Evolutionary conservation across 2,797 vertebrate genomes (phyloP).

Genomic region (Sciurus vulgaris): DNA sequence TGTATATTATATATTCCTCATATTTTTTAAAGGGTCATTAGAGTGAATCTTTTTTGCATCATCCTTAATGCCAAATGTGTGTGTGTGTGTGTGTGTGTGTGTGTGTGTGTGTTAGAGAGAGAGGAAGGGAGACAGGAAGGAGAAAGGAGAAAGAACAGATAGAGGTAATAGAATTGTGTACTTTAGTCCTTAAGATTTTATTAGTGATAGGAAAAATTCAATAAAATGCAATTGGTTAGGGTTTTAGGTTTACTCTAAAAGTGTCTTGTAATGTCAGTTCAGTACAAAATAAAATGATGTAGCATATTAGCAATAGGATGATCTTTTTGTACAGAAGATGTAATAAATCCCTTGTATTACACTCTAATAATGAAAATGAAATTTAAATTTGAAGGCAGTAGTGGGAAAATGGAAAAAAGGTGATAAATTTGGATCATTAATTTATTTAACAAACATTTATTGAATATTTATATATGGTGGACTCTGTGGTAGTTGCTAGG

Average conservation of each 20-base stretch:
- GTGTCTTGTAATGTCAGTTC: not conserved
- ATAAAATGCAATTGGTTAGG: not conserved
- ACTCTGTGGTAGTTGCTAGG: not conserved
- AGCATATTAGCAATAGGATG: not conserved
- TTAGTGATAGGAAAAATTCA: not conserved
- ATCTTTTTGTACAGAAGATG: not conserved
- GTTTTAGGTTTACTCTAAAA: not conserved
- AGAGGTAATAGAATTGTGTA: not conserved
- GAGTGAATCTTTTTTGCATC: not conserved
- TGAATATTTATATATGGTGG: not conserved
- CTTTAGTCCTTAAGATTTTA: not conserved
- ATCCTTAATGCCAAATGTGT: not conserved
- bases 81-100: not conserved
- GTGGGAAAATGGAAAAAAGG: not conserved
- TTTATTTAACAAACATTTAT: slow-evolving; percentile 1
- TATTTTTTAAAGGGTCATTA: not conserved
- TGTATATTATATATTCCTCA: not conserved
- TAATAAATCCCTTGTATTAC: not conserved
- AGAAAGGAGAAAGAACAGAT: not conserved
- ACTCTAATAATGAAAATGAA: slow-evolving; percentile 16
- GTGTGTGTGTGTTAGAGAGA: not conserved
- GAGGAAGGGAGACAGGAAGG: not conserved
- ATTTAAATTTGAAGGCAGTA: not conserved
- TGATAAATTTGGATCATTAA: not conserved
- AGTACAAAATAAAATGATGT: not conserved